Percentiles rank a stretch among this genome's conserved stretches.
Evolutionary conservation across 2,888 invertebrate genomes (phyloP).

Genomic region (Agrochola lychnidis): DNA sequence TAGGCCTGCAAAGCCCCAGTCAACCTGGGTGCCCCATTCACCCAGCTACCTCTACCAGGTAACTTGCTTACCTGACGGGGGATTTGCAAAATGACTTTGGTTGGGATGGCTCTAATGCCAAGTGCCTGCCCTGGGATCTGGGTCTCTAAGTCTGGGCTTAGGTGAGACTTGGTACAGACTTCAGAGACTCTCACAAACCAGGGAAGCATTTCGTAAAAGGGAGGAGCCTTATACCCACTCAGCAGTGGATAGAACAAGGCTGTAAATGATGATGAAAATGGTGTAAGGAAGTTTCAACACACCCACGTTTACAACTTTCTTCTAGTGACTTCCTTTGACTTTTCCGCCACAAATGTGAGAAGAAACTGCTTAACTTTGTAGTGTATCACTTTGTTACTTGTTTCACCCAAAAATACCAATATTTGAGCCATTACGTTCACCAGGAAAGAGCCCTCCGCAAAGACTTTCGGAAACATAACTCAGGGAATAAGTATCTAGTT

Average conservation of each 20-base stretch:
- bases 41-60: too few species aligned
- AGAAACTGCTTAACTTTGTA: slow-evolving; percentile 42
- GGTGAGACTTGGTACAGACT: background rate
- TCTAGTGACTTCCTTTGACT: background rate
- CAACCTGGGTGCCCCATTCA: too few species aligned
- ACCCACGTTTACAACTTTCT: background rate
- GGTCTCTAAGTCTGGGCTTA: too few species aligned
- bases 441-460: slow-evolving; percentile 21
- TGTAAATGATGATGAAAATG: background rate
- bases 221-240: too few species aligned
- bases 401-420: slow-evolving; percentile 48
- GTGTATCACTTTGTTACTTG: slow-evolving; percentile 53
- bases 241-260: background rate
- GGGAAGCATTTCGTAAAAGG: too few species aligned
- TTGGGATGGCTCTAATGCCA: too few species aligned
- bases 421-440: slow-evolving; percentile 36
- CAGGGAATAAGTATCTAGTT: slow-evolving; percentile 15
- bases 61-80: too few species aligned
- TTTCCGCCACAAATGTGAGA: slow-evolving; percentile 11
- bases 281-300: background rate
- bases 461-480: slow-evolving; percentile 18
- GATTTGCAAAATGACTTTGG: too few species aligned
- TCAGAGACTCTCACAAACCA: background rate
- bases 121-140: too few species aligned
- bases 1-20: too few species aligned